A percentile compares a stretch with the other conserved stretches of the same genome.
Evolutionary conservation across 2,888 invertebrate species (phyloP).

Genomic region (Endotricha flammealis): DNA sequence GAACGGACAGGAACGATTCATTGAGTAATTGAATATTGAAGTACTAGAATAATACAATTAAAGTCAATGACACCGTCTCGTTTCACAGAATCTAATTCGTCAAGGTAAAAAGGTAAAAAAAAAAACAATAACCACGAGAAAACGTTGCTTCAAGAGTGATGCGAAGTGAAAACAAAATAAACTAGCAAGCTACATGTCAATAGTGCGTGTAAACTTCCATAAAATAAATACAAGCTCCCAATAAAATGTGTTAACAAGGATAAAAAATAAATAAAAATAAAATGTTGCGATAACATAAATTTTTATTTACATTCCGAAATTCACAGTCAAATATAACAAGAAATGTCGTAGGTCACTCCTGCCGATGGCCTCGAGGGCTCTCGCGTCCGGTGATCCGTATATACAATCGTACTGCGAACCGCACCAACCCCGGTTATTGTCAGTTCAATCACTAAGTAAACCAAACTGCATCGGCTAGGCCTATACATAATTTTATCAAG

Average conservation of each 20-base stretch:
- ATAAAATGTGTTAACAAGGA: conserved; percentile 5
- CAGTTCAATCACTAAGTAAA: conserved; percentile 23
- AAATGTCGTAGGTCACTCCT: conserved; percentile 47
- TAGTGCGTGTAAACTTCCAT: too few relatives aligned
- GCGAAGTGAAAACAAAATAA: too few relatives aligned
- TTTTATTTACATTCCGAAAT: conserved; percentile 76
- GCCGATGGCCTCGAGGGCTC: conserved; percentile 48
- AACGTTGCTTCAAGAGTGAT: too few relatives aligned
- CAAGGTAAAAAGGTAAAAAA: too few relatives aligned
- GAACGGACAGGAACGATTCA: too few relatives aligned
- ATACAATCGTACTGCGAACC: conserved; percentile 30
- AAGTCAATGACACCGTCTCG: too few relatives aligned
- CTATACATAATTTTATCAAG: conserved; percentile 43
- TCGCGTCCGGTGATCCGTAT: conserved; percentile 23
- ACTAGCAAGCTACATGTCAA: too few relatives aligned
- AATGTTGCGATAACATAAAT: conserved; percentile 69
- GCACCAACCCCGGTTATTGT: conserved; percentile 25
- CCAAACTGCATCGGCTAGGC: conserved; percentile 41
- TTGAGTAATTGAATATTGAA: too few relatives aligned
- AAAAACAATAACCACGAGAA: too few relatives aligned
- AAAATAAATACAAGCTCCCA: too few relatives aligned
- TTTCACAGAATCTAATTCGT: too few relatives aligned
- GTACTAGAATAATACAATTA: too few relatives aligned
- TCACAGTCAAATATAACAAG: conserved; percentile 71
- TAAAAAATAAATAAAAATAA: conserved; percentile 35